phyloP scores from a whole-genome alignment of 2,888 invertebrate species.

The Abscondita cerata region DNA sequence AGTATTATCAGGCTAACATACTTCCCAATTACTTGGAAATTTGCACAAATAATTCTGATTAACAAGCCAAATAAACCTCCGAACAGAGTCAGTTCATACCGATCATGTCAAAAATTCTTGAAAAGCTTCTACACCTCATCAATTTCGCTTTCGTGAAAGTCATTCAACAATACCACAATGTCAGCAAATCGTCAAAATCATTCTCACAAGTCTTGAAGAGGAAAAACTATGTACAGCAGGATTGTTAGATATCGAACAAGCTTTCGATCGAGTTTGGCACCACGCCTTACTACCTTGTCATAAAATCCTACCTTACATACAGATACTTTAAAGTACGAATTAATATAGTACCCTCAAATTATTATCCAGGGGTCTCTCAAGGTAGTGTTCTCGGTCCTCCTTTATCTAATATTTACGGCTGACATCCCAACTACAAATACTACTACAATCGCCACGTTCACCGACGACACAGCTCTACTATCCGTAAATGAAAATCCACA shows the following conservation, averaged over 20 bases:
- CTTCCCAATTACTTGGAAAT: constrained; percentile 3
- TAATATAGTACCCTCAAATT: constrained; percentile 15
- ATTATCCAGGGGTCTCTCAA: constrained; percentile 14
- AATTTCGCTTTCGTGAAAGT: constrained; percentile 18
- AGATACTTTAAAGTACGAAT: constrained; percentile 13
- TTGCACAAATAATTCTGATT: not conserved
- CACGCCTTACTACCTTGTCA: constrained; percentile 11
- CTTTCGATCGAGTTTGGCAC: constrained; percentile 15
- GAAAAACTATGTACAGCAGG: constrained; percentile 12
- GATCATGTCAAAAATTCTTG: not conserved
- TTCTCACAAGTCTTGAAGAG: constrained; percentile 18
- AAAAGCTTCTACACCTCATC: not conserved
- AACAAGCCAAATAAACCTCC: not conserved
- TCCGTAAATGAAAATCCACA: constrained; percentile 14
- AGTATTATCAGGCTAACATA: not conserved
- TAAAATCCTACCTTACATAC: constrained; percentile 17
- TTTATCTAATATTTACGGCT: constrained; percentile 27
- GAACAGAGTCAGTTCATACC: not conserved
- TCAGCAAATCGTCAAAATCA: constrained; percentile 14
- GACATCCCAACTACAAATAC: constrained; percentile 30
- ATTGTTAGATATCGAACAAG: constrained; percentile 17
- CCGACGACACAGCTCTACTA: constrained; percentile 33
- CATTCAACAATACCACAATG: constrained; percentile 18
- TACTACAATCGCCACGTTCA: constrained; percentile 26
- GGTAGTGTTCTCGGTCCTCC: constrained; percentile 12